phyloP scores from a whole-genome alignment of 2,113 vertebrate species.

The Narcine bancroftii region DNA sequence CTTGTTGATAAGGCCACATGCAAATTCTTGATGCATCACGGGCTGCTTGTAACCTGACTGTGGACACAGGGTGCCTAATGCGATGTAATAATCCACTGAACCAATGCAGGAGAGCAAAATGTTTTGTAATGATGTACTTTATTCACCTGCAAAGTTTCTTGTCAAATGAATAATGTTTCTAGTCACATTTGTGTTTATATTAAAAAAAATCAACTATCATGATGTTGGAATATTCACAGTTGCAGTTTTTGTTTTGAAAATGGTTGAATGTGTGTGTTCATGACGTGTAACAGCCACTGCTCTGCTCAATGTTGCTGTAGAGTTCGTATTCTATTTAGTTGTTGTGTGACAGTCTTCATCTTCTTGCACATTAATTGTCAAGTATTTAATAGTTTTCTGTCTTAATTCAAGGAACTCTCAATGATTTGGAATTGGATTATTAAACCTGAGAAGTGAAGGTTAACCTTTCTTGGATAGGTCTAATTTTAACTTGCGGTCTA shows the following conservation, averaged over 20 bases:
- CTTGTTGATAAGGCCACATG: neutral
- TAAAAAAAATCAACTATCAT: no score
- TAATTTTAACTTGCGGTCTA: neutral
- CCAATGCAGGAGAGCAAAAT: neutral
- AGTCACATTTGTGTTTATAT: neutral
- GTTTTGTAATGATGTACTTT: neutral
- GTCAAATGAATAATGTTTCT: neutral
- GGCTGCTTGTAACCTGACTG: neutral
- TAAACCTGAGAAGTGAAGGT: neutral
- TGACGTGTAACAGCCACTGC: neutral
- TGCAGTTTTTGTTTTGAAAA: neutral
- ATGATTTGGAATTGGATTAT: neutral
- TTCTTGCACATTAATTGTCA: no score
- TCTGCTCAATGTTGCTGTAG: neutral
- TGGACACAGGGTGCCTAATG: neutral
- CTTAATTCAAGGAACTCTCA: neutral
- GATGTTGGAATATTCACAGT: neutral
- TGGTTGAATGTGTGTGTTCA: neutral
- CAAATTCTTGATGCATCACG: neutral
- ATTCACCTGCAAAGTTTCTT: neutral
- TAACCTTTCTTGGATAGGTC: neutral
- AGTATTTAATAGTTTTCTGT: no score
- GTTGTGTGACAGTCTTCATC: neutral
- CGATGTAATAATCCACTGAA: neutral
- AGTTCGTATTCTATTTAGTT: neutral